phyloP scores from a whole-genome alignment of 2,888 invertebrate genomes.

The Campoletis raptor region DNA sequence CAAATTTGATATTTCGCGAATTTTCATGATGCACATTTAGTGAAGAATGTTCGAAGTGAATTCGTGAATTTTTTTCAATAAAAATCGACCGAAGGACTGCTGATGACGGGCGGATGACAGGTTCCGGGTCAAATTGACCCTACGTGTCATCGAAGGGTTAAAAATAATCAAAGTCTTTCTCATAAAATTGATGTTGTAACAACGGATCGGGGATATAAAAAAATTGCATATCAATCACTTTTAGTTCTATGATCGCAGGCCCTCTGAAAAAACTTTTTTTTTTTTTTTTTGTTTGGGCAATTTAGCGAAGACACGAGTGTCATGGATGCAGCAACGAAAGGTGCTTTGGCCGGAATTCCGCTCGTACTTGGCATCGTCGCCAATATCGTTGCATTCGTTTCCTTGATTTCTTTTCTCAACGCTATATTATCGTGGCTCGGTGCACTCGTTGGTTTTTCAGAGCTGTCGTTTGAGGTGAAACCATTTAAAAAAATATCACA shows the following conservation, averaged over 20 bases:
- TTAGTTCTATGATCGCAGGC: too few species aligned
- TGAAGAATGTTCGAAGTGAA: too few species aligned
- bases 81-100: too few species aligned
- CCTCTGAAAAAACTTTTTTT: neutral
- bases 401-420: slow-evolving; percentile 94
- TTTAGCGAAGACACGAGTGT: slow-evolving; percentile 92
- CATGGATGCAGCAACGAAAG: slow-evolving; percentile 96
- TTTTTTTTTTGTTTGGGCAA: neutral
- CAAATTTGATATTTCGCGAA: too few species aligned
- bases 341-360: slow-evolving; percentile 92
- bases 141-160: neutral
- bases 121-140: neutral
- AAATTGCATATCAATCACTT: neutral
- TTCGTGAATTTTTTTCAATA: too few species aligned
- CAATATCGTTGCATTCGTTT: slow-evolving; percentile 96
- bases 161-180: neutral
- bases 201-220: neutral
- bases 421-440: slow-evolving; percentile 93
- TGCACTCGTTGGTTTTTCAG: slow-evolving; percentile 89
- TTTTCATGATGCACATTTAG: too few species aligned
- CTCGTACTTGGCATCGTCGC: slow-evolving; percentile 95
- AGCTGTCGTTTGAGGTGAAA: slow-evolving; percentile 86
- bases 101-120: neutral
- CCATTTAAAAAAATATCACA: too few species aligned
- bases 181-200: neutral